A percentile compares a stretch with the other conserved stretches of the same genome.
Conservation (phyloP, 2,888 invertebrate species). For the Dorcus parallelipipedus region DNA sequence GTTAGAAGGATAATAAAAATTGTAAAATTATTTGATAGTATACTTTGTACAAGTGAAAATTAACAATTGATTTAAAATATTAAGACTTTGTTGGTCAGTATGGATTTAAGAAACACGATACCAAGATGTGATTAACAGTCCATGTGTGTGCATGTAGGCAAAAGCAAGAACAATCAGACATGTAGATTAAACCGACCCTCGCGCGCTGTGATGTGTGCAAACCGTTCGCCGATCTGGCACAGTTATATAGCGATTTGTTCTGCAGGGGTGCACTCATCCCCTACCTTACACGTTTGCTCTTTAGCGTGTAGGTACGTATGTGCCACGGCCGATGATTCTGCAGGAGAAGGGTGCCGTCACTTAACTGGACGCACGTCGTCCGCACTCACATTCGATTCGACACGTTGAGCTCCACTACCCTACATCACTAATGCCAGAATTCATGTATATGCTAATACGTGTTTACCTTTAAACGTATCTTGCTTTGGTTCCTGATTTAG, state of each 20-base stretch:
- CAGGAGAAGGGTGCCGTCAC: constrained; percentile 8
- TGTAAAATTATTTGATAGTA: no score
- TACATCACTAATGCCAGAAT: constrained; percentile 10
- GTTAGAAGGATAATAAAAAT: no score
- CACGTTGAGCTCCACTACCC: constrained; percentile 9
- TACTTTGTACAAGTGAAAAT: no score
- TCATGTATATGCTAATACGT: constrained; percentile 16
- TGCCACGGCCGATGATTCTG: constrained; percentile 16
- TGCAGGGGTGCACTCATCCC: constrained; percentile 37
- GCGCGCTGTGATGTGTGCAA: constrained; percentile 36
- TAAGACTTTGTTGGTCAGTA: no score
- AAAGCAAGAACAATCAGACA: constrained; percentile 31
- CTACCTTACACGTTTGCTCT: constrained; percentile 11
- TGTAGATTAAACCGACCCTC: constrained; percentile 37
- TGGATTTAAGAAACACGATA: no score
- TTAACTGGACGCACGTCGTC: constrained; percentile 15
- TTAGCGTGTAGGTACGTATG: not conserved
- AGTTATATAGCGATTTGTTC: constrained; percentile 43
- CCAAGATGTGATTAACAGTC: not conserved
- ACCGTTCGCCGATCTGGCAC: constrained; percentile 36
- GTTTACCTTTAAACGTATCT: constrained; percentile 10
- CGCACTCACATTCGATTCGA: constrained; percentile 14
- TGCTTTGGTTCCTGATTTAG: not conserved
- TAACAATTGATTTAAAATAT: no score
- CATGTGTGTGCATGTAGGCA: not conserved